Conservation (phyloP, 2,113 vertebrate genomes). For the Elgaria multicarinata region DNA sequence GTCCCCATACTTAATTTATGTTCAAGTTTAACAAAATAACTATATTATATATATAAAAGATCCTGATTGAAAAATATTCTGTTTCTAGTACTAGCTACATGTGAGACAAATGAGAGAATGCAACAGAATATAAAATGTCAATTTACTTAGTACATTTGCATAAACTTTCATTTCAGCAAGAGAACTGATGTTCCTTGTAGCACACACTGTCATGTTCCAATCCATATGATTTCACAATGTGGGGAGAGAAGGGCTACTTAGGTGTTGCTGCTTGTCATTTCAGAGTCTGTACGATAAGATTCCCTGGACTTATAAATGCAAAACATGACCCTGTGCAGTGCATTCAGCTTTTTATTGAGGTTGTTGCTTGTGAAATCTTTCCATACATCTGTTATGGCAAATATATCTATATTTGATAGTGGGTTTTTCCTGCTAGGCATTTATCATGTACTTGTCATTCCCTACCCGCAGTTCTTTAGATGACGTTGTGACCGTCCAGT, state of each 20-base stretch:
- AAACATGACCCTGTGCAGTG: not conserved
- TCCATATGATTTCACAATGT: not conserved
- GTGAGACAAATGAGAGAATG: constrained; percentile 1
- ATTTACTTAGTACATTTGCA: not conserved
- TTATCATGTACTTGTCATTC: too few relatives aligned
- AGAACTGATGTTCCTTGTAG: not conserved
- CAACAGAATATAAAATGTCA: not conserved
- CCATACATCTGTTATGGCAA: not conserved
- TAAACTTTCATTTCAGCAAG: not conserved
- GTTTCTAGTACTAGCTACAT: not conserved
- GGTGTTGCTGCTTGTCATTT: not conserved
- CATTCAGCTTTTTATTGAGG: not conserved
- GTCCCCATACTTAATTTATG: not conserved
- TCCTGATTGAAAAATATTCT: not conserved
- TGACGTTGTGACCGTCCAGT: too few relatives aligned
- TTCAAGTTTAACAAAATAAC: not conserved
- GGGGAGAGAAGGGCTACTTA: too few relatives aligned
- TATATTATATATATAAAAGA: not conserved
- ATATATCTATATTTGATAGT: not conserved
- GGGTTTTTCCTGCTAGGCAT: too few relatives aligned
- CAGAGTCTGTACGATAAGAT: not conserved
- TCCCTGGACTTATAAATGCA: not conserved
- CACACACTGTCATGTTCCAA: not conserved
- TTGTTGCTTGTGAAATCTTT: not conserved
- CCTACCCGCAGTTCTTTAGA: too few relatives aligned